Evolutionary conservation across 2,797 vertebrate species (phyloP).

Genomic region (Graptemys geographica): DNA sequence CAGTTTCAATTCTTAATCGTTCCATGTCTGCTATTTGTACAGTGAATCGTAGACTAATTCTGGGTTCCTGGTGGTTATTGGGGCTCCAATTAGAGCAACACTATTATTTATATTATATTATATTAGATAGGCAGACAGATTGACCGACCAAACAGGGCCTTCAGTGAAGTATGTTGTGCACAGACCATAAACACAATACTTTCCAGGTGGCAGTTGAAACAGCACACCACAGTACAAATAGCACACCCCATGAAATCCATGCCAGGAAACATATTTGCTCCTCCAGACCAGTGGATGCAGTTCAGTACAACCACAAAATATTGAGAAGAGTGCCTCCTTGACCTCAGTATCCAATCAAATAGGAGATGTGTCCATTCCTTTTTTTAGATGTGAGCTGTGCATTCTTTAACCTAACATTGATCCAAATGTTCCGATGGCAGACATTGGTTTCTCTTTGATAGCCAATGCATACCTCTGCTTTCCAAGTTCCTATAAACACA

Average conservation of each 20-base stretch:
- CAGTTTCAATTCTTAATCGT: constrained; percentile 63
- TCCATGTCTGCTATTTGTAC: constrained; percentile 70
- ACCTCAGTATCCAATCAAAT: constrained; percentile 61
- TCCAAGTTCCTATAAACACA: constrained; percentile 78
- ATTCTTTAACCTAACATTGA: constrained; percentile 67
- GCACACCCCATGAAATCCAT: neutral
- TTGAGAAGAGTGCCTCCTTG: constrained; percentile 24
- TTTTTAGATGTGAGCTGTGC: constrained; percentile 58
- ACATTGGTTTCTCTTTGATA: constrained; percentile 68
- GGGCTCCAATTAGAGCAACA: constrained; percentile 30
- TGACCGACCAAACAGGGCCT: neutral
- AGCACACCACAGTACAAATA: neutral
- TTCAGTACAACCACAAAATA: constrained; percentile 24
- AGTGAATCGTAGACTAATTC: constrained; percentile 56
- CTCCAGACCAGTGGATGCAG: neutral
- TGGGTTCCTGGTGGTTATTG: constrained; percentile 45
- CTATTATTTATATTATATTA: neutral
- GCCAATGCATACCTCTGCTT: constrained; percentile 63
- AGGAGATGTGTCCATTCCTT: constrained; percentile 10
- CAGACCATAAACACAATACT: neutral
- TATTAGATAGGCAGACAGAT: too few relatives aligned
- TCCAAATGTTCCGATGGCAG: constrained; percentile 70
- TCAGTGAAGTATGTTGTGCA: neutral
- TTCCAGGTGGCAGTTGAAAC: neutral
- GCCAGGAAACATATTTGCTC: constrained; percentile 28